Evolutionary conservation across 2,888 invertebrate genomes (phyloP).

Genomic region (Brachynemurus nebulosus): DNA sequence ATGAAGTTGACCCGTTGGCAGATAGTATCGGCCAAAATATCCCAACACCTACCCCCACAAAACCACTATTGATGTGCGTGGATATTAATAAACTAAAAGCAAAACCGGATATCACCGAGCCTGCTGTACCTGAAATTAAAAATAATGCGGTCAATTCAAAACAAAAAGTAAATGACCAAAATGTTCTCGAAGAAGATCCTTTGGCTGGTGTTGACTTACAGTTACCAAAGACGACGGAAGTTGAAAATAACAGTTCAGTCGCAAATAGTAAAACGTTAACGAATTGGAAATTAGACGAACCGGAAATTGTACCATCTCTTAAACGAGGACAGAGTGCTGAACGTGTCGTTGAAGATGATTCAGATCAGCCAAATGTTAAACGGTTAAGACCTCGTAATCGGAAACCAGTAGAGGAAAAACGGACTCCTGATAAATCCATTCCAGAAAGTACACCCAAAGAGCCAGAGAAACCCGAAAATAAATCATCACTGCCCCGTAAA

Average conservation of each 20-base stretch:
- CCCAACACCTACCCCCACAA: conserved; percentile 3
- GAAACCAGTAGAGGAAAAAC: neutral
- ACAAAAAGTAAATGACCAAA: conserved; percentile 6
- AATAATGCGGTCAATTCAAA: neutral
- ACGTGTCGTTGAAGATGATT: neutral
- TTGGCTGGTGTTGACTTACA: conserved; percentile 25
- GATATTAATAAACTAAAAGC: conserved; percentile 19
- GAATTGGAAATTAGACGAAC: too few relatives aligned
- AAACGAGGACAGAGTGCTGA: neutral
- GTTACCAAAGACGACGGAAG: neutral
- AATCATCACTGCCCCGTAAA: too few relatives aligned
- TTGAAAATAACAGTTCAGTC: too few relatives aligned
- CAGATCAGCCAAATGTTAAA: neutral
- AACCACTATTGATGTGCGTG: conserved; percentile 18
- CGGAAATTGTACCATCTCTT: neutral
- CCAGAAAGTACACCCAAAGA: too few relatives aligned
- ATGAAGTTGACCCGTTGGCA: conserved; percentile 4
- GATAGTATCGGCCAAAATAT: conserved; percentile 5
- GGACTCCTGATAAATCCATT: too few relatives aligned
- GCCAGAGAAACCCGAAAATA: too few relatives aligned
- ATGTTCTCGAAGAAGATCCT: conserved; percentile 27
- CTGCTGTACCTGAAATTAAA: conserved; percentile 4
- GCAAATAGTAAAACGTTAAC: too few relatives aligned
- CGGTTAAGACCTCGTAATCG: conserved; percentile 4
- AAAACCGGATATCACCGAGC: conserved; percentile 10